A percentile compares a stretch with the other conserved stretches of the same genome.
Evolutionary conservation across 2,888 invertebrate genomes (phyloP).

Genomic region (Conus canariensis): DNA sequence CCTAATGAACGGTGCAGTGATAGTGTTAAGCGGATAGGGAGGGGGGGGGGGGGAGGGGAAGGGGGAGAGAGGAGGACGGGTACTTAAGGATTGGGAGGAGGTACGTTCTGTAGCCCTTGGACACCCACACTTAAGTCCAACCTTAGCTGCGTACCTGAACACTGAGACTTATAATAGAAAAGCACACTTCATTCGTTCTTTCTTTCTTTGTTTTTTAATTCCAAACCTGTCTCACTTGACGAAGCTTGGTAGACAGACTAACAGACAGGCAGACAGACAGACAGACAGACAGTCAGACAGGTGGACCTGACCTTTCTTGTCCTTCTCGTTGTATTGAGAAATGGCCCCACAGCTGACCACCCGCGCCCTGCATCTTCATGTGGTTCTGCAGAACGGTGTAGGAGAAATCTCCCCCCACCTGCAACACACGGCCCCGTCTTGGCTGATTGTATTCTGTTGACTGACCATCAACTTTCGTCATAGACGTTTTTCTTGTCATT

Average conservation of each 20-base stretch:
- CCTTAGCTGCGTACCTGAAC: too few species aligned
- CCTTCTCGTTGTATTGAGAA: conserved; percentile 34
- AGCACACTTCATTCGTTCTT: too few species aligned
- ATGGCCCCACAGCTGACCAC: conserved; percentile 42
- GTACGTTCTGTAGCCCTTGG: too few species aligned
- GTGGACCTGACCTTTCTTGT: not conserved
- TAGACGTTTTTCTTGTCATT: not conserved
- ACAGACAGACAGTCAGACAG: not conserved
- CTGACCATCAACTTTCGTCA: not conserved
- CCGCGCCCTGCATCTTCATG: conserved; percentile 27
- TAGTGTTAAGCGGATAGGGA: not conserved
- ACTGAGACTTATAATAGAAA: too few species aligned
- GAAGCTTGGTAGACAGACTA: not conserved
- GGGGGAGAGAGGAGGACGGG: not conserved
- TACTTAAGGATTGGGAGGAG: not conserved
- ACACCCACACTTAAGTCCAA: too few species aligned
- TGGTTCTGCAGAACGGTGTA: conserved; percentile 25
- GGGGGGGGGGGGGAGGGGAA: not conserved
- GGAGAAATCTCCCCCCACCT: conserved; percentile 45
- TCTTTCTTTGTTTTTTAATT: too few species aligned
- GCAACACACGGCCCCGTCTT: not conserved
- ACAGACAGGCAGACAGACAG: not conserved
- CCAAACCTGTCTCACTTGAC: too few species aligned
- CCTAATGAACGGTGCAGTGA: too few species aligned
- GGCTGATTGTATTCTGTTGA: too few species aligned